phyloP scores from a whole-genome alignment of 2,797 vertebrate species.

The Poeciliopsis infans region DNA sequence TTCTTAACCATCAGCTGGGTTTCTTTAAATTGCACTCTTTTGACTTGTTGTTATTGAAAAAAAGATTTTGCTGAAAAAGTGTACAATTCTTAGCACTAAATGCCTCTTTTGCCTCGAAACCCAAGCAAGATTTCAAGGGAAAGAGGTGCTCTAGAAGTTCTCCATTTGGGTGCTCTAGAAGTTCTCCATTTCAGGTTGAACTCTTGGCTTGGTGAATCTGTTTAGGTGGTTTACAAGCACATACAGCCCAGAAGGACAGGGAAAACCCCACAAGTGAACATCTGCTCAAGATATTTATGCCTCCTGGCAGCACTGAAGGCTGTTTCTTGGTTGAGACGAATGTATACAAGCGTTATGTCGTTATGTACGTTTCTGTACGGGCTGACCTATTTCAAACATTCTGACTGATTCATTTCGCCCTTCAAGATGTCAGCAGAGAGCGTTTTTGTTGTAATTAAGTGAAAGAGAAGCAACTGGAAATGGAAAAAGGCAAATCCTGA shows the following conservation, averaged over 20 bases:
- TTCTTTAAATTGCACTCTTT: background rate
- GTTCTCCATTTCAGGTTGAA: background rate
- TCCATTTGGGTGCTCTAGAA: background rate
- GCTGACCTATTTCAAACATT: background rate
- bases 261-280: background rate
- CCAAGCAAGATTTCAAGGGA: background rate
- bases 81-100: background rate
- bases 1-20: background rate
- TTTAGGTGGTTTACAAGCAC: conserved; percentile 2
- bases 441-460: background rate
- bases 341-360: background rate
- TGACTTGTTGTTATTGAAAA: background rate
- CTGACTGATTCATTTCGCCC: background rate
- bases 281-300: background rate
- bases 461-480: background rate
- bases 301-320: background rate
- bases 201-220: background rate
- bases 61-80: background rate
- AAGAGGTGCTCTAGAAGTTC: no score
- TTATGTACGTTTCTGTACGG: background rate
- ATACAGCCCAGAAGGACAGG: background rate
- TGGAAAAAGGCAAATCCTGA: background rate
- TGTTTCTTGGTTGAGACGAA: background rate
- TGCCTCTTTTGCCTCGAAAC: background rate
- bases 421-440: background rate